These are phyloP conservation scores for Habroteleia sp. DNA, from an alignment of 2,888 invertebrate genomes.

Conservation along the genomic window DNA sequence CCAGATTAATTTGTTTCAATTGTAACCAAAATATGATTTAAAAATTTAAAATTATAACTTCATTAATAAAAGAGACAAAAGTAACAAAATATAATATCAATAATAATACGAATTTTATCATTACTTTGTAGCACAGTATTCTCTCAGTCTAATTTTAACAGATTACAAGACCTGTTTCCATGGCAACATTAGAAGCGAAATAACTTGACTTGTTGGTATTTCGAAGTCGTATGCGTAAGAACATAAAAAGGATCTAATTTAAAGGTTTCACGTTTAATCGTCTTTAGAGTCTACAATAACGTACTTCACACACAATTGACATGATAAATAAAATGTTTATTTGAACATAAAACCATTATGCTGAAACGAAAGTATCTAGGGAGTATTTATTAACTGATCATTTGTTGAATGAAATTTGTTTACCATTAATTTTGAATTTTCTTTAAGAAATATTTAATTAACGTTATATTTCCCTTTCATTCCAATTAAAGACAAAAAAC, in stretches of 20 bases:
- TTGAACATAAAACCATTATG: background rate
- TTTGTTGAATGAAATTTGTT: no score
- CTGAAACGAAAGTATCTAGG: no score
- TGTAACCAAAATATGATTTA: no score
- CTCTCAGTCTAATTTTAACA: slow-evolving; percentile 10
- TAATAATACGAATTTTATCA: slow-evolving; percentile 12
- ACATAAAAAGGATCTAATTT: background rate
- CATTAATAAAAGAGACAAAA: no score
- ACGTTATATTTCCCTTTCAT: background rate
- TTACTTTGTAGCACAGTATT: slow-evolving; percentile 4
- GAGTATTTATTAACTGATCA: no score
- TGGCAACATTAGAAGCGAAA: slow-evolving; percentile 8
- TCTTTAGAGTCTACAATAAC: background rate
- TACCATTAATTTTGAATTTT: no score
- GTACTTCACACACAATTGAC: background rate
- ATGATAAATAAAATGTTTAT: background rate
- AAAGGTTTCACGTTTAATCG: background rate
- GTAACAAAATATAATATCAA: no score
- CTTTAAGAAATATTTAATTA: background rate
- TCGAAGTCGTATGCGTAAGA: background rate
- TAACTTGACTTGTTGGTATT: slow-evolving; percentile 3
- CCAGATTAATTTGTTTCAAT: no score
- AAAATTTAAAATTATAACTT: no score
- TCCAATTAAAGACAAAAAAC: background rate
- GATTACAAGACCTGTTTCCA: slow-evolving; percentile 12